A percentile compares a stretch with the other conserved stretches of the same genome.
phyloP scores from a whole-genome alignment of 2,888 invertebrate species.

The Abrostola tripartita region DNA sequence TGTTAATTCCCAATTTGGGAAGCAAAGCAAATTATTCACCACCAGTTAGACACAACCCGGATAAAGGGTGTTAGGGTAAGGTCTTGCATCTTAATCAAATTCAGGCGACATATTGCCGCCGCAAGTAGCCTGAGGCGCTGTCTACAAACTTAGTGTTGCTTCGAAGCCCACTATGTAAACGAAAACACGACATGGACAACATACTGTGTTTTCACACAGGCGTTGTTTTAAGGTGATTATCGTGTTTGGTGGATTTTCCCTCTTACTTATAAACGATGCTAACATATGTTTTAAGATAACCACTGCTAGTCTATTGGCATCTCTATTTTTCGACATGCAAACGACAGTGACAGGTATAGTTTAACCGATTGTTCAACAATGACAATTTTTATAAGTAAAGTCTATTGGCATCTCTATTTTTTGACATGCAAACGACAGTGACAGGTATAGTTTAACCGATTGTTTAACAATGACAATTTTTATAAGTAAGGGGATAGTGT shows the following conservation, averaged over 20 bases:
- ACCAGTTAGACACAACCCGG: constrained; percentile 32
- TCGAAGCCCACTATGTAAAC: constrained; percentile 26
- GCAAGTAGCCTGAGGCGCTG: constrained; percentile 46
- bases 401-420: no score
- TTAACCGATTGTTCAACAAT: no score
- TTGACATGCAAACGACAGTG: no score
- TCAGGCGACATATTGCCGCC: constrained; percentile 46
- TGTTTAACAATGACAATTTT: no score
- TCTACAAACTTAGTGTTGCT: constrained; percentile 36
- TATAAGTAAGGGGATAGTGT: no score
- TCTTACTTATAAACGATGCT: no score
- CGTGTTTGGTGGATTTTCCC: not conserved
- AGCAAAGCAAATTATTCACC: constrained; percentile 13
- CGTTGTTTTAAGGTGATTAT: not conserved
- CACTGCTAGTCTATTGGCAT: no score
- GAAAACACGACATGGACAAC: constrained; percentile 28
- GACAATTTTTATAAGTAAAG: no score
- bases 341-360: no score
- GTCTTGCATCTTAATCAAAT: constrained; percentile 54
- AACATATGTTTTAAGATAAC: no score
- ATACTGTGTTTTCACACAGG: not conserved
- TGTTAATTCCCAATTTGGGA: constrained; percentile 2
- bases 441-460: no score
- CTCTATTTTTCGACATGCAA: no score
- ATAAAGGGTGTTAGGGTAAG: constrained; percentile 34